phyloP scores from a whole-genome alignment of 2,888 invertebrate genomes.

The Agriotes lineatus region DNA sequence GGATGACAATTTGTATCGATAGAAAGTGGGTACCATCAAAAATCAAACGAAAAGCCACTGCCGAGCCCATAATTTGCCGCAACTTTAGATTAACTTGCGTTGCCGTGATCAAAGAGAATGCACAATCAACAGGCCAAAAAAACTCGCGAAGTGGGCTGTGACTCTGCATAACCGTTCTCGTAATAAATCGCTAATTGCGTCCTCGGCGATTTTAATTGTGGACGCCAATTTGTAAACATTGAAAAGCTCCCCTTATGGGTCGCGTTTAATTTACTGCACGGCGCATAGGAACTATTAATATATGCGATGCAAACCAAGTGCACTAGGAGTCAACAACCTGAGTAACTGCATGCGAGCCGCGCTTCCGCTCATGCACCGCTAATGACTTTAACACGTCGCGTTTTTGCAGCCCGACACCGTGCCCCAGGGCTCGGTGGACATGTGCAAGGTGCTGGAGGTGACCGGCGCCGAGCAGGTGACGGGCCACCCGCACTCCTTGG shows the following conservation, averaged over 20 bases:
- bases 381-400: constrained; percentile 39
- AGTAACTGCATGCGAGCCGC: constrained; percentile 31
- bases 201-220: constrained; percentile 1
- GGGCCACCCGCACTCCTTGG: constrained; percentile 91
- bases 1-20: neutral
- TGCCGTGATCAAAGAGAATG: constrained; percentile 1
- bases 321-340: constrained; percentile 42
- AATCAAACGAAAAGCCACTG: neutral
- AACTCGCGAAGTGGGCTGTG: neutral
- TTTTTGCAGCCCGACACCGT: constrained; percentile 91
- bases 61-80: neutral
- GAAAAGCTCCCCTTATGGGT: constrained; percentile 19
- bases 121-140: constrained; percentile 6
- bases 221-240: constrained; percentile 1
- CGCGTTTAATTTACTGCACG: constrained; percentile 32
- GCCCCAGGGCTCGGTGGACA: constrained; percentile 96
- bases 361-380: constrained; percentile 41
- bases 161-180: neutral
- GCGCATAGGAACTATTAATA: constrained; percentile 38
- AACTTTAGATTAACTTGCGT: too few species aligned
- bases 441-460: constrained; percentile 96
- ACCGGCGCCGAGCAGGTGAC: constrained; percentile 94
- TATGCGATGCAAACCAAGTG: constrained; percentile 37
- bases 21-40: neutral
- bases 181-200: constrained; percentile 8